Percentiles rank a stretch among this genome's conserved stretches.
Evolutionary conservation across 2,113 vertebrate species (phyloP).

Genomic region (Urocolius indicus): DNA sequence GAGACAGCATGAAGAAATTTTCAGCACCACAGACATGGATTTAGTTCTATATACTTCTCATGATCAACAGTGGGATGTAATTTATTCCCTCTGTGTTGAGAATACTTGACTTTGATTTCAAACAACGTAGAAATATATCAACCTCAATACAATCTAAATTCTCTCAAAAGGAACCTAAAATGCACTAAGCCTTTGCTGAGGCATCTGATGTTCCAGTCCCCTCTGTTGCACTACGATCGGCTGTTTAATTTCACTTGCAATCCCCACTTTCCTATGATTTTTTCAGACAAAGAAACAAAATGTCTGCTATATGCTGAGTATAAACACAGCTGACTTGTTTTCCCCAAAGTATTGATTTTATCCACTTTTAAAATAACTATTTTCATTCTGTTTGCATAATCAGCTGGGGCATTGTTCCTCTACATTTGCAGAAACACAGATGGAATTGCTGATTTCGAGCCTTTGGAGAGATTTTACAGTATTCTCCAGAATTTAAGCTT

Average conservation of each 20-base stretch:
- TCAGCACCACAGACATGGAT: slow-evolving; percentile 17
- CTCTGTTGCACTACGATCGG: neutral
- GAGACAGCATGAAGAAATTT: slow-evolving; percentile 23
- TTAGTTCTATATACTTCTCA: slow-evolving; percentile 7
- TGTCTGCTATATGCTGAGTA: slow-evolving; percentile 47
- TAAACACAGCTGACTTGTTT: slow-evolving; percentile 60
- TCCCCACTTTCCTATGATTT: slow-evolving; percentile 42
- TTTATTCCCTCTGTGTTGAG: slow-evolving; percentile 1
- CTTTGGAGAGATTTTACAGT: slow-evolving; percentile 62
- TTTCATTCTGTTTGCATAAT: slow-evolving; percentile 68
- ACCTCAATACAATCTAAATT: slow-evolving; percentile 52
- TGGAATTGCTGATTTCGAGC: slow-evolving; percentile 56
- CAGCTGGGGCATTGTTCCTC: slow-evolving; percentile 56
- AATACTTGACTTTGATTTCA: slow-evolving; percentile 56
- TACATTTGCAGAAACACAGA: slow-evolving; percentile 66
- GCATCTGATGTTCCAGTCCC: slow-evolving; percentile 45
- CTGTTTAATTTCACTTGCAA: slow-evolving; percentile 26
- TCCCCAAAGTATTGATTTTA: slow-evolving; percentile 59
- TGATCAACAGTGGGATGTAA: neutral
- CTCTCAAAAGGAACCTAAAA: slow-evolving; percentile 59
- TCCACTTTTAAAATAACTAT: slow-evolving; percentile 70
- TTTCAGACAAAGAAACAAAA: slow-evolving; percentile 67
- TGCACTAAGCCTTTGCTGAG: slow-evolving; percentile 45
- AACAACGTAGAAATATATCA: slow-evolving; percentile 26
- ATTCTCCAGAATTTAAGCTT: slow-evolving; percentile 59